phyloP scores from a whole-genome alignment of 2,888 invertebrate genomes.

The Craniophora ligustri region DNA sequence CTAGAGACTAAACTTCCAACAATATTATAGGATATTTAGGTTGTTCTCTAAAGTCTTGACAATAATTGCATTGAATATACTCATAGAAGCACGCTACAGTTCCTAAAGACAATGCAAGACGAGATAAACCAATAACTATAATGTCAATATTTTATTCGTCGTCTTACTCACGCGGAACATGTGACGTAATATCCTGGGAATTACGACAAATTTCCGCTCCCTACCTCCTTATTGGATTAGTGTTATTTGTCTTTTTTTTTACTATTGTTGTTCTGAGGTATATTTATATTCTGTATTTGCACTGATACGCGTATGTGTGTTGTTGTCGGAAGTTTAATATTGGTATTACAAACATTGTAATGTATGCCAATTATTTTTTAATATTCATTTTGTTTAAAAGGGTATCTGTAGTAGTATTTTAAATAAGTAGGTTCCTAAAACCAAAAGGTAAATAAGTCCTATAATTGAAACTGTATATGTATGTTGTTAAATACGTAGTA shows the following conservation, averaged over 20 bases:
- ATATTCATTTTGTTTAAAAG: too few relatives aligned
- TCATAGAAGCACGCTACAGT: neutral
- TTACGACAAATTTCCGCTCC: slow-evolving; percentile 19
- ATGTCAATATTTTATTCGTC: slow-evolving; percentile 36
- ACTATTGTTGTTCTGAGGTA: slow-evolving; percentile 2
- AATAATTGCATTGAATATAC: neutral
- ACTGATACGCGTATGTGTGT: neutral
- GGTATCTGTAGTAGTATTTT: too few relatives aligned
- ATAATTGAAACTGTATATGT: too few relatives aligned
- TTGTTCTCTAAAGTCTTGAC: too few relatives aligned
- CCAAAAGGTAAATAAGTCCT: too few relatives aligned
- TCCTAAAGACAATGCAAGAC: slow-evolving; percentile 8
- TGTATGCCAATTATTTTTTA: too few relatives aligned
- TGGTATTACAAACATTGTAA: too few relatives aligned
- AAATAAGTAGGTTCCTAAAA: too few relatives aligned
- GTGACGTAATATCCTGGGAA: slow-evolving; percentile 28
- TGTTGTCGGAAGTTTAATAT: too few relatives aligned
- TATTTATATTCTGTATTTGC: neutral
- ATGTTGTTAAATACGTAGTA: too few relatives aligned
- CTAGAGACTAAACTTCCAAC: too few relatives aligned
- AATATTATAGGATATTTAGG: too few relatives aligned
- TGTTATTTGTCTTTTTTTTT: slow-evolving; percentile 14
- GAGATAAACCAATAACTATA: slow-evolving; percentile 20
- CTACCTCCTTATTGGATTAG: slow-evolving; percentile 2
- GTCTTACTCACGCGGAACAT: neutral